Evolutionary conservation across 2,888 invertebrate species (phyloP).

Genomic region (Eutolmus rufibarbis): DNA sequence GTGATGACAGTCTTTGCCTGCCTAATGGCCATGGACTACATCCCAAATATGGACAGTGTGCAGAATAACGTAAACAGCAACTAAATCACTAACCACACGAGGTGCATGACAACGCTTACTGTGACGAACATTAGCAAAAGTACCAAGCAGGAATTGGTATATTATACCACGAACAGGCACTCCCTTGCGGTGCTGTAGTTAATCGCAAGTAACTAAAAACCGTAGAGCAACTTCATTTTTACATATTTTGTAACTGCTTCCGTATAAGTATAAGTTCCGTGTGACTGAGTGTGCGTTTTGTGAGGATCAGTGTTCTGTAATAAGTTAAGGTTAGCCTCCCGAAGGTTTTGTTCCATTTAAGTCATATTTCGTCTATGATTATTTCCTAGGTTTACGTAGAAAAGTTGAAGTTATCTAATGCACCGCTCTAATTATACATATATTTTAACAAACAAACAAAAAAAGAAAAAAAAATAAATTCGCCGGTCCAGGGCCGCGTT

Average conservation of each 20-base stretch:
- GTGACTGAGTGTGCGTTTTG: conserved; percentile 8
- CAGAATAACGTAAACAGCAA: conserved; percentile 56
- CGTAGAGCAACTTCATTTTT: background rate
- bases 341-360: background rate
- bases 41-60: conserved; percentile 81
- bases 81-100: conserved; percentile 43
- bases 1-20: conserved; percentile 99
- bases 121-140: background rate
- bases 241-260: conserved; percentile 29
- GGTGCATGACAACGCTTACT: background rate
- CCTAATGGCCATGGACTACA: conserved; percentile 96
- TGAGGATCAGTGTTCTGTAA: background rate
- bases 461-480: background rate
- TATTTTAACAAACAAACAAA: background rate
- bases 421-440: conserved; percentile 1
- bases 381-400: conserved; percentile 3
- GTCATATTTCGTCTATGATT: conserved; percentile 8
- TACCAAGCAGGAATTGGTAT: conserved; percentile 18
- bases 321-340: background rate
- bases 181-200: conserved; percentile 18
- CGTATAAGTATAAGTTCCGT: conserved; percentile 11
- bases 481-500: background rate
- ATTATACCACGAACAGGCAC: conserved; percentile 4
- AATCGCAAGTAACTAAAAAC: conserved; percentile 13
- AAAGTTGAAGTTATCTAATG: background rate